Evolutionary conservation across 2,797 vertebrate species (phyloP), one percentile per base, ranked within the genome.

Genomic region (Amblyraja radiata): DNA sequence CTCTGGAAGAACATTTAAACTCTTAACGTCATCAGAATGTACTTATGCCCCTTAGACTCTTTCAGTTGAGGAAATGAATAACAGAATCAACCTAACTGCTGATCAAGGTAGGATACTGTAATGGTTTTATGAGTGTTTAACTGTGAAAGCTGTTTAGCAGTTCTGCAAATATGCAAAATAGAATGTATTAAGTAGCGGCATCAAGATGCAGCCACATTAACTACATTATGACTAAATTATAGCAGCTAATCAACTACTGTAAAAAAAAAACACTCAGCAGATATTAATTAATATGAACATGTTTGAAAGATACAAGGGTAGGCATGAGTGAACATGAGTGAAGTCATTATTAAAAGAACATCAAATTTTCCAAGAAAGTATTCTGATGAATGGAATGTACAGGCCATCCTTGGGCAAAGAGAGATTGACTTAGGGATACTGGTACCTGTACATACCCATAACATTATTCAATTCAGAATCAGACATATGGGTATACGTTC

Each of bases 1-100:
- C 73, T 90, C 36, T 9, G 39, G 88, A 90, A 32, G 6, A 39
- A 86, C 28, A 32, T 65, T 14, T 39, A 54, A 91, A 91, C 36
- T 74, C 32, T 73, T 54, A 39, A 74, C 39, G 25, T 54, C 36
- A 71, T 92, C 21, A 74, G 23, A 92, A 76, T 92, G 39, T 28
- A 28, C 76, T 76, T 36, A 16, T 74, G 10, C n/a, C 25, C 25
- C 25, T 92, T 58, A 92, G 90, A 58, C 39, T 8, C 1, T 18
- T 8, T 1, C 6, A 3, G 0, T 28, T 74, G 6, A 76, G 39
- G 23, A 92, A 76, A 81, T 97, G 94, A 97, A 99, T 93, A 0
- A 36, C 94, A 96, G 78, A 36, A 95, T 99, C 93, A 96, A 96
- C 94, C 96, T 97, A 88, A 94, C 16, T 0, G 0, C 83, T 81